phyloP scores from a whole-genome alignment of 2,888 invertebrate species.

The Stramonita haemastoma region DNA sequence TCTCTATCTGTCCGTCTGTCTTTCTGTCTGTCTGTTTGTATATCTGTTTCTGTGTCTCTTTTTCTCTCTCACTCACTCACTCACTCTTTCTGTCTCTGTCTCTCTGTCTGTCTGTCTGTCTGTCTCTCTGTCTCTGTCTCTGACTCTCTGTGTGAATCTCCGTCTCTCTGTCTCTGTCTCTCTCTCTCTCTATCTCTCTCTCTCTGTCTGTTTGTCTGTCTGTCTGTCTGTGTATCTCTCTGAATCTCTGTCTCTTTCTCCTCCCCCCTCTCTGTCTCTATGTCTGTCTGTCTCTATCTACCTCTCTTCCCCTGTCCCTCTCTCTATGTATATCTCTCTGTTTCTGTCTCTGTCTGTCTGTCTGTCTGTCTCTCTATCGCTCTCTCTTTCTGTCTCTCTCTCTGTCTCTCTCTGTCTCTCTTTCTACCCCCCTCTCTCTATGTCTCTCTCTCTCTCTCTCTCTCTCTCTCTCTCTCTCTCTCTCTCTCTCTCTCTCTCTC shows the following conservation, averaged over 20 bases:
- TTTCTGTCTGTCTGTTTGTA: no score
- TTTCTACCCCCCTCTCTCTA: neutral
- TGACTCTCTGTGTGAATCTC: neutral
- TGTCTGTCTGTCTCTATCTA: neutral
- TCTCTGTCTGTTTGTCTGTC: neutral
- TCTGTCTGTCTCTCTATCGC: neutral
- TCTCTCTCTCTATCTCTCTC: neutral
- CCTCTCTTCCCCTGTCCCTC: neutral
- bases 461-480: neutral
- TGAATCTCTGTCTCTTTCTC: neutral
- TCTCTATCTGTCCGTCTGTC: no score
- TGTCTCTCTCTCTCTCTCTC: constrained; percentile 22
- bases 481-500: neutral
- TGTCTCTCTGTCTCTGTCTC: neutral
- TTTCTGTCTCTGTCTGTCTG: neutral
- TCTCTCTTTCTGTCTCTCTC: neutral
- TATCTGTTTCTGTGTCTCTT: no score
- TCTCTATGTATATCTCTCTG: neutral
- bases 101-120: neutral
- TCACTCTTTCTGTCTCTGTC: neutral
- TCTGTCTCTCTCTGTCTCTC: neutral
- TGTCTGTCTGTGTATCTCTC: neutral
- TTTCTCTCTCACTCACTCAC: no score
- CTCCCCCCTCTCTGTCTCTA: neutral
- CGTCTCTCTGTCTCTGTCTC: neutral